Evolutionary conservation across 2,888 invertebrate species (phyloP).

Genomic region (Parnassius mnemosyne): DNA sequence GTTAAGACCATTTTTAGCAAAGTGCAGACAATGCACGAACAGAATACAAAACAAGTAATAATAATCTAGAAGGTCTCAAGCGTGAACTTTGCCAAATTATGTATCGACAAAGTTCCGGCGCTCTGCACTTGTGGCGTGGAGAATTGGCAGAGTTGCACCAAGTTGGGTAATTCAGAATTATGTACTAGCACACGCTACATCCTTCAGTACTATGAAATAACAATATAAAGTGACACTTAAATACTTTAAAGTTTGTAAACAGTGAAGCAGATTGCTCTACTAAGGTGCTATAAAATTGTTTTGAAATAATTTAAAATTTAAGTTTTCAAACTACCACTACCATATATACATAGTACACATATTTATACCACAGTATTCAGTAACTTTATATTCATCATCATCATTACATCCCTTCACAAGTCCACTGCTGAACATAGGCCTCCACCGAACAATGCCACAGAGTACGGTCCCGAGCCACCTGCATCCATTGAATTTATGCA

Average conservation of each 20-base stretch:
- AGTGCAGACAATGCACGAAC: slow-evolving; percentile 4
- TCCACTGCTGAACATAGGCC: too few species aligned
- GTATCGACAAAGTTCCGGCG: slow-evolving; percentile 27
- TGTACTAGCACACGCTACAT: slow-evolving; percentile 17
- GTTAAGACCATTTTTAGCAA: too few species aligned
- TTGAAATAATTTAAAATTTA: too few species aligned
- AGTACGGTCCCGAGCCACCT: too few species aligned
- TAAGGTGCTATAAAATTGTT: not conserved
- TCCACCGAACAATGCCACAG: too few species aligned
- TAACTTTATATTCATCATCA: too few species aligned
- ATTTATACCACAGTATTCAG: too few species aligned
- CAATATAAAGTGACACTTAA: slow-evolving; percentile 13
- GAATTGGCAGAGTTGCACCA: slow-evolving; percentile 23
- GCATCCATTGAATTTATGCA: too few species aligned
- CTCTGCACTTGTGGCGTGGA: slow-evolving; percentile 20
- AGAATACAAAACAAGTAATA: slow-evolving; percentile 24
- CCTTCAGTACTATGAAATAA: slow-evolving; percentile 5
- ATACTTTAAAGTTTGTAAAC: not conserved
- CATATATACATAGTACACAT: too few species aligned
- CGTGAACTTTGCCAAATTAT: slow-evolving; percentile 27
- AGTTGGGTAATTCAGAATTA: slow-evolving; percentile 21
- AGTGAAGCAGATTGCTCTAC: not conserved
- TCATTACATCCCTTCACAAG: too few species aligned
- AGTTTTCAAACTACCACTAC: too few species aligned
- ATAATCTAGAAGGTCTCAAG: slow-evolving; percentile 24